Conservation (phyloP, 64 coral and sea anemone genomes). For the Exaiptasia diaphana region DNA sequence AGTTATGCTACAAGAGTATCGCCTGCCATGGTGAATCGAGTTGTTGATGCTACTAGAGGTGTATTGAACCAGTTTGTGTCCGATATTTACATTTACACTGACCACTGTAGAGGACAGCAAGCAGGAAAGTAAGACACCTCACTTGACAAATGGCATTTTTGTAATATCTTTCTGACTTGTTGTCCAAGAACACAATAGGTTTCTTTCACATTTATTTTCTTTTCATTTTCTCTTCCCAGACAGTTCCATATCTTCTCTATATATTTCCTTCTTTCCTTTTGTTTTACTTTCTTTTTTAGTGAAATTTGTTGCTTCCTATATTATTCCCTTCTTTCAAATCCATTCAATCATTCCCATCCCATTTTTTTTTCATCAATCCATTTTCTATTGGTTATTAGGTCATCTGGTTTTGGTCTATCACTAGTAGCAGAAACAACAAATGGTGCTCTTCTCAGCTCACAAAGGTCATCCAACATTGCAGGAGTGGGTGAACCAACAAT, state of each 20-base stretch:
- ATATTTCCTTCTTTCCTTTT: no score
- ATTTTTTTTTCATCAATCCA: no score
- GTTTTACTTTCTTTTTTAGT: no score
- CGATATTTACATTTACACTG: conserved; percentile 98
- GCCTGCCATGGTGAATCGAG: conserved; percentile 85
- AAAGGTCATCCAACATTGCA: conserved; percentile 60
- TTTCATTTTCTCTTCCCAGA: no score
- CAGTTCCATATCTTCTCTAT: no score
- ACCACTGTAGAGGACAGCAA: conserved; percentile 89
- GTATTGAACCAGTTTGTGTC: conserved; percentile 93
- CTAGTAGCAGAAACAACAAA: conserved; percentile 96
- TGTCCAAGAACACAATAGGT: neutral
- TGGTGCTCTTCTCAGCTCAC: conserved; percentile 75
- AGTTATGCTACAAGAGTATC: conserved; percentile 93
- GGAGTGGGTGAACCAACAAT: conserved; percentile 69
- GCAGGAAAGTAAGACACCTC: conserved; percentile 92
- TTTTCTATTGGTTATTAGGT: conserved; percentile 44
- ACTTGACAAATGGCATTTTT: neutral
- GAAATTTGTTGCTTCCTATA: no score
- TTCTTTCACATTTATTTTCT: neutral
- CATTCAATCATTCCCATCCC: no score
- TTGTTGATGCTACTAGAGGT: conserved; percentile 79
- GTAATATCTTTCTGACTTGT: neutral
- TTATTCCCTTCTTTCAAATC: no score
- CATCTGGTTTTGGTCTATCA: conserved; percentile 89